Evolutionary conservation across 2,888 invertebrate species (phyloP).

Genomic region (Monopis laevigella): DNA sequence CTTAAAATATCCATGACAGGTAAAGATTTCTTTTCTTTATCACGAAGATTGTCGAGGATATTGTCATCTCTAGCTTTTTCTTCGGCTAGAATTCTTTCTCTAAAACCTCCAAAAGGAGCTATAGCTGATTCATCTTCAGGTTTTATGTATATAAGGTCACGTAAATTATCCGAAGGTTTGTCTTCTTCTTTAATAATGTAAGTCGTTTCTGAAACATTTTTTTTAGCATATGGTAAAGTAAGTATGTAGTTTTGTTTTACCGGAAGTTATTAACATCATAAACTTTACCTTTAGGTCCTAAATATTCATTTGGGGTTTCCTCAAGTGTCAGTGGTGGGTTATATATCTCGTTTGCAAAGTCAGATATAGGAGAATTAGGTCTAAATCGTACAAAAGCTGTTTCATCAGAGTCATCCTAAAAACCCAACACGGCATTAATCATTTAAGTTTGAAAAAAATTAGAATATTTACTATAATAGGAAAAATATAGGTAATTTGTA

Average conservation of each 20-base stretch:
- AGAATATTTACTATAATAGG: slow-evolving; percentile 10
- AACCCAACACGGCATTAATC: not conserved
- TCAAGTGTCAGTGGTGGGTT: slow-evolving; percentile 72
- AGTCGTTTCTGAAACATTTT: too few relatives aligned
- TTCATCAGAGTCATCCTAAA: slow-evolving; percentile 70
- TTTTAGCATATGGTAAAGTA: not conserved
- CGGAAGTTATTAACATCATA: slow-evolving; percentile 12
- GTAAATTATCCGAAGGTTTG: slow-evolving; percentile 35
- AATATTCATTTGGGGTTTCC: slow-evolving; percentile 40
- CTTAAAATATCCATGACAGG: slow-evolving; percentile 20
- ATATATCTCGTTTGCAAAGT: slow-evolving; percentile 84
- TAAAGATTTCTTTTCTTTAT: slow-evolving; percentile 51
- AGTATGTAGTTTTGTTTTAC: not conserved
- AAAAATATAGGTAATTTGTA: not conserved
- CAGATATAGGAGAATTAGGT: slow-evolving; percentile 71
- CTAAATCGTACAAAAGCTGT: slow-evolving; percentile 83
- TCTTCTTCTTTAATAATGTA: slow-evolving; percentile 30
- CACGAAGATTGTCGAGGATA: slow-evolving; percentile 14
- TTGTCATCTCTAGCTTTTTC: slow-evolving; percentile 26
- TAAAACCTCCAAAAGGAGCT: slow-evolving; percentile 51
- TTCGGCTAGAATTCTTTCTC: slow-evolving; percentile 49
- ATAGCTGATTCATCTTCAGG: slow-evolving; percentile 45
- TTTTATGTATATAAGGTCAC: slow-evolving; percentile 43
- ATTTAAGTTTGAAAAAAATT: not conserved
- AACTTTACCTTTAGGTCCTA: slow-evolving; percentile 34